A percentile compares a stretch with the other conserved stretches of the same genome.
Conservation (phyloP, 2,888 invertebrate species). For the Drosophila subquinaria region DNA sequence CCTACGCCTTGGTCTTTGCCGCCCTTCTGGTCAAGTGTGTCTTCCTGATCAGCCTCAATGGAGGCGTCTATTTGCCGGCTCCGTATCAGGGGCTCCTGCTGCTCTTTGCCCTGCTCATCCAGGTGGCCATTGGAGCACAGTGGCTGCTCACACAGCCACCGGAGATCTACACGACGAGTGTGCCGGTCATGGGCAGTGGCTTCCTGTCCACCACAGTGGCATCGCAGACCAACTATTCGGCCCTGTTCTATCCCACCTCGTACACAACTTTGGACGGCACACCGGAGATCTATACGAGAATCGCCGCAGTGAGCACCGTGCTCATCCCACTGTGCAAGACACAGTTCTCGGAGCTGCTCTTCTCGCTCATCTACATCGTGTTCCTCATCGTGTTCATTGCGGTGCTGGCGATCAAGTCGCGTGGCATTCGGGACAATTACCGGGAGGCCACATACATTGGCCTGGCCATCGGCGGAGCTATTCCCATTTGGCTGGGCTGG, state of each 20-base stretch:
- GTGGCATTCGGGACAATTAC: conserved; percentile 96
- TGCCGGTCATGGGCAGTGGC: conserved; percentile 81
- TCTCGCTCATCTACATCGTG: conserved; percentile 93
- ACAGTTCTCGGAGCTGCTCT: conserved; percentile 90
- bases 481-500: conserved; percentile 95
- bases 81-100: conserved; percentile 96
- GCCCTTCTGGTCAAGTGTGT: conserved; percentile 97
- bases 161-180: conserved; percentile 86
- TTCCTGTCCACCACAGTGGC: conserved; percentile 76
- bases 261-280: conserved; percentile 72
- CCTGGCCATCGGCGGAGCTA: conserved; percentile 93
- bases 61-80: conserved; percentile 96
- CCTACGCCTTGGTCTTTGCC: conserved; percentile 95
- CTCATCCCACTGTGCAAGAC: conserved; percentile 88
- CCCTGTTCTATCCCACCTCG: conserved; percentile 74
- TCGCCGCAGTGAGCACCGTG: conserved; percentile 83
- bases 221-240: conserved; percentile 75
- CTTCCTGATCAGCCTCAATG: conserved; percentile 95
- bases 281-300: conserved; percentile 80
- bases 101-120: conserved; percentile 95
- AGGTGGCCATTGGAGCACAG: conserved; percentile 93
- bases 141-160: conserved; percentile 94
- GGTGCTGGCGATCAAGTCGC: conserved; percentile 93
- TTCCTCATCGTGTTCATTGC: conserved; percentile 94
- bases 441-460: conserved; percentile 97